Evolutionary conservation across 2,113 vertebrate species (phyloP), one percentile per base, ranked within the genome.

Genomic region (Cinclus mexicanus): DNA sequence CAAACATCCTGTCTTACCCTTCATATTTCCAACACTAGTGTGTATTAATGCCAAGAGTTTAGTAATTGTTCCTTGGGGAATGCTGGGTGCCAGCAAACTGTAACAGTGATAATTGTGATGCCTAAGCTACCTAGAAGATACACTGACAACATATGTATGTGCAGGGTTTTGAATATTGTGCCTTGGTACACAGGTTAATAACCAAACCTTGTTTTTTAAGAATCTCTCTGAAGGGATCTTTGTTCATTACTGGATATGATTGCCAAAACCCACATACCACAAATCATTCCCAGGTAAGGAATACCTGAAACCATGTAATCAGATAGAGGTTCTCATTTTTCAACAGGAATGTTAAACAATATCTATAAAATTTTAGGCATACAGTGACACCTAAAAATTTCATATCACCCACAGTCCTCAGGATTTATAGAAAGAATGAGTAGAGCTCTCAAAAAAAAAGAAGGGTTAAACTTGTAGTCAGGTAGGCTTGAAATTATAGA

Each of bases 261-360:
- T 22, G 14, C 14, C 39, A 70, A 64, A 83, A 26, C 6, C 7
- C 9, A 33, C 0, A 3, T 50, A 25, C 0, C 0, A 20, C 14
- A 83, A 72, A 57, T 63, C 3, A 42, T 64, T 74, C 31, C 17
- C 14, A 60, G 24, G 10, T 50, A 39, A 2, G 2, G 33, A 89
- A 50, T 52, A 67, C 10, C 6, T 50, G 57, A 85, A 94, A 55
- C 8, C 8, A 11, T 17, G 33, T 41, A 79, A 44, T 74, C 33
- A 1, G 1, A 55, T 4, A 64, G 35, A 12, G 0, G 7, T 35
- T 79, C 22, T 31, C 11, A 39, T 74, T 90, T 82, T 83, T 44
- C 39, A 53, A 9, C 2, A 6, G 5, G 6, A 79, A 31, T 53
- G 17, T 14, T 39, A 61, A 64, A 39, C 6, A n/a, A 18, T 31